Evolutionary conservation across 2,888 invertebrate genomes (phyloP).

Genomic region (Epirrhoe tristata): DNA sequence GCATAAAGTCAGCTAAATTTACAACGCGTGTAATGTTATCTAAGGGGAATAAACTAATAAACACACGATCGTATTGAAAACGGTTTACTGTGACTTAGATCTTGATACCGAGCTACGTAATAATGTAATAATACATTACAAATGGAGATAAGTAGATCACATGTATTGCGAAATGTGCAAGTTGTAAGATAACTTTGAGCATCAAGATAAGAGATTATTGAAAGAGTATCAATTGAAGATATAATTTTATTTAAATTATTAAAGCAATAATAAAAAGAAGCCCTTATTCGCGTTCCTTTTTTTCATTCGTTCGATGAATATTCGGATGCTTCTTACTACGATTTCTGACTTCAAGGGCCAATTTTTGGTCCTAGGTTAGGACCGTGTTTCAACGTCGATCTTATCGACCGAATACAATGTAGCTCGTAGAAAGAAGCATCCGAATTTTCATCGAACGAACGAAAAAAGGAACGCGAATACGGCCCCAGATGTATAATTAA

Average conservation of each 20-base stretch:
- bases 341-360: too few species aligned
- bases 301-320: too few species aligned
- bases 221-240: neutral
- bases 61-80: neutral
- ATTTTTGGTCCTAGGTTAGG: too few species aligned
- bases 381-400: too few species aligned
- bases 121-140: neutral
- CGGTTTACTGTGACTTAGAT: neutral
- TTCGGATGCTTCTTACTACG: too few species aligned
- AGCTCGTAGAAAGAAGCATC: too few species aligned
- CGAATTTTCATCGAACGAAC: too few species aligned
- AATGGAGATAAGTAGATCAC: neutral
- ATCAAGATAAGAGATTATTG: neutral
- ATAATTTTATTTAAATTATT: neutral
- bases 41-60: conserved; percentile 26
- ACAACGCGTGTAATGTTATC: conserved; percentile 17
- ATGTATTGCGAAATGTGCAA: neutral
- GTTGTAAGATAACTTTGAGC: neutral
- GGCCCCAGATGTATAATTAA: too few species aligned
- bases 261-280: neutral
- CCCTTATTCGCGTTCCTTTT: too few species aligned
- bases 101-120: neutral
- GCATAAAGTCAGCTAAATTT: conserved; percentile 10
- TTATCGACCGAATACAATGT: too few species aligned
- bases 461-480: neutral